Evolutionary conservation across 2,797 vertebrate genomes (phyloP).

Genomic region (Sphenodon punctatus): DNA sequence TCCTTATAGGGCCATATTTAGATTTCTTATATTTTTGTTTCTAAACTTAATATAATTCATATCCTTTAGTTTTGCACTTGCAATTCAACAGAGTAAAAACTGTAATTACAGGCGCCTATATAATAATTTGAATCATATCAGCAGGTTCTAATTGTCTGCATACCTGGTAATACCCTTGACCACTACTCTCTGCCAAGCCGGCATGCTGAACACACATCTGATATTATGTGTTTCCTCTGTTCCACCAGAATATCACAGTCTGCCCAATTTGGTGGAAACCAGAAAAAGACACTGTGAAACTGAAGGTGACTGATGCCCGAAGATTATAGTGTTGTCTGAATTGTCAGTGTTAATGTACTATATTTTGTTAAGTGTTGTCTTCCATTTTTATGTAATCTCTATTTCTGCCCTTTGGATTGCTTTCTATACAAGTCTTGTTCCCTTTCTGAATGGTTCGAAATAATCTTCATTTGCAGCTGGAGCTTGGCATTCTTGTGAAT

Average conservation of each 20-base stretch:
- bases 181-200: not conserved
- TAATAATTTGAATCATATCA: conserved; percentile 32
- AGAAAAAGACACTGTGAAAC: not conserved
- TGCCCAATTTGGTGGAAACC: not conserved
- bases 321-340: not conserved
- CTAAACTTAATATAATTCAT: conserved; percentile 40
- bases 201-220: not conserved
- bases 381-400: not conserved
- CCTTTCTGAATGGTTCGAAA: not conserved
- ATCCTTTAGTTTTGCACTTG: conserved; percentile 31
- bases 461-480: not conserved
- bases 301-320: not conserved
- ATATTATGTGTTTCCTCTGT: not conserved
- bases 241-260: not conserved
- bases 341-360: not conserved
- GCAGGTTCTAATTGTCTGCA: conserved; percentile 44
- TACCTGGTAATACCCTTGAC: conserved; percentile 19
- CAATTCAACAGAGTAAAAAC: conserved; percentile 36
- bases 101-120: conserved; percentile 34
- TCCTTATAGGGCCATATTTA: conserved; percentile 31
- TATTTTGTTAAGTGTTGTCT: not conserved
- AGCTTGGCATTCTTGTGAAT: not conserved
- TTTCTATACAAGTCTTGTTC: not conserved
- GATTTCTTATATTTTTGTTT: conserved; percentile 55
- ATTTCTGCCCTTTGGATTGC: not conserved